These are phyloP conservation scores for Cichlasoma orientale DNA, from an alignment of 2,797 vertebrate genomes.

Conservation along the genomic window DNA sequence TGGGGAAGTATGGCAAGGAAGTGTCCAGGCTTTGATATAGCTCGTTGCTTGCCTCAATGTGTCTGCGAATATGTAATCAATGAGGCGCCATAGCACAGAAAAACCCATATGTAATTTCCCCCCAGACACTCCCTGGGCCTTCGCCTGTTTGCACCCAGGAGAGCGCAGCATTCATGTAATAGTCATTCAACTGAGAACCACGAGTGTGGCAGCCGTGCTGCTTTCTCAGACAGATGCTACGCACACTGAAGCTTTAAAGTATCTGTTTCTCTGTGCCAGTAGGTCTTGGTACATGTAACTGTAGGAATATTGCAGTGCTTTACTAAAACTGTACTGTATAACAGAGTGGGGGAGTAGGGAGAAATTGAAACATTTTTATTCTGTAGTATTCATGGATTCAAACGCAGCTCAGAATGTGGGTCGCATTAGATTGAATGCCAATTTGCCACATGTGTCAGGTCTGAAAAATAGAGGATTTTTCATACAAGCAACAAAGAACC, in stretches of 20 bases:
- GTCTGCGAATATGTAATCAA: slow-evolving; percentile 75
- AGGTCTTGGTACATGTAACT: slow-evolving; percentile 9
- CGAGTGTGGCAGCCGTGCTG: slow-evolving; percentile 36
- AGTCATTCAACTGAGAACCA: slow-evolving; percentile 54
- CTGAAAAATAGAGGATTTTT: slow-evolving; percentile 7
- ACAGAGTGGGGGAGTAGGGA: not conserved
- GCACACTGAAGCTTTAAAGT: slow-evolving; percentile 17
- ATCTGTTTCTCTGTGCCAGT: slow-evolving; percentile 9
- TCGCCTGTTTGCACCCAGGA: slow-evolving; percentile 50
- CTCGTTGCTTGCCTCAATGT: slow-evolving; percentile 51
- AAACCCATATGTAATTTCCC: slow-evolving; percentile 70
- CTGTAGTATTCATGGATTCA: slow-evolving; percentile 2
- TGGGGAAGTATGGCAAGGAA: slow-evolving; percentile 28
- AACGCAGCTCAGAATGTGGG: slow-evolving; percentile 5
- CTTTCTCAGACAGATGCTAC: slow-evolving; percentile 19
- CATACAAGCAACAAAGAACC: slow-evolving; percentile 5
- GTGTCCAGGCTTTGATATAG: slow-evolving; percentile 63
- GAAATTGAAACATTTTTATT: slow-evolving; percentile 7
- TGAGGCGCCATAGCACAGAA: slow-evolving; percentile 60
- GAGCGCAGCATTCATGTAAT: slow-evolving; percentile 44
- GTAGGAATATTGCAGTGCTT: slow-evolving; percentile 6
- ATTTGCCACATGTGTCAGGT: slow-evolving; percentile 16
- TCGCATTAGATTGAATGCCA: slow-evolving; percentile 4
- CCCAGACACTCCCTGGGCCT: slow-evolving; percentile 42
- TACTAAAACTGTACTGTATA: not conserved